Base-by-base conservation (phyloP, 1,140 invertebrate genomes). In the Cheumatopsyche charites region DNA sequence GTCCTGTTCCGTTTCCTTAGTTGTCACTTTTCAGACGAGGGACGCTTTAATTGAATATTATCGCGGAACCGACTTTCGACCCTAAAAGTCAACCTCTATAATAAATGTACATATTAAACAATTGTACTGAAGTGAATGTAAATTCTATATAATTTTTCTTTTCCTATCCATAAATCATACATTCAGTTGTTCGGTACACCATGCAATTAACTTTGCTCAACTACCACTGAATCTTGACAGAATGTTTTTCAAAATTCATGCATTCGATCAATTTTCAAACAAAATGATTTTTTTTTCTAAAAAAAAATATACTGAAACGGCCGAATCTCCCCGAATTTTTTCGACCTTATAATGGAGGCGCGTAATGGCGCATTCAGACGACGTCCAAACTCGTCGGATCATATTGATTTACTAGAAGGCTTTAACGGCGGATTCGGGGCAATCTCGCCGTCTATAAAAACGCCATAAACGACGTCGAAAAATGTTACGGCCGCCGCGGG, bases 371-470 rank as follows among this genome's bases (percentile, higher is more conserved):
- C 43, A 47, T 47, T 47, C 43, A 4, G n/a, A 47, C 15, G 21
- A 58, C 23, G 21, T 19, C 9, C 21, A 12, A 52, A 52, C 15
- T 19, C 47, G 47, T 7, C 15, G 47, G 47, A 52, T 58, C 11
- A 58, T 58, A 58, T 58, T 58, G 55, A 58, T 58, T 58, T 58
- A 58, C 19, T 52, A 9, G 47, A 15, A 36, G 29, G 47, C n/a
- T 52, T 52, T 58, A 58, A 58, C 21, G 19, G 23, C 55, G 55
- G 23, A 25, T 58, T 58, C 55, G 1, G 47, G 29, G 47, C 47
- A 17, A 58, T 26, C 17, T 58, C 19, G 23, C 25, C 55, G 21
- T 19, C 19, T 58, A 58, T 58, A 58, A 58, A 58, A 9, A 17
- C 55, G 4, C 23, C 55, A 23, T 58, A 58, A 58, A 58, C 55